Base-by-base conservation (phyloP, 37 sponge, comb jelly and placozoan genomes). In the Oscarella lobularis region DNA sequence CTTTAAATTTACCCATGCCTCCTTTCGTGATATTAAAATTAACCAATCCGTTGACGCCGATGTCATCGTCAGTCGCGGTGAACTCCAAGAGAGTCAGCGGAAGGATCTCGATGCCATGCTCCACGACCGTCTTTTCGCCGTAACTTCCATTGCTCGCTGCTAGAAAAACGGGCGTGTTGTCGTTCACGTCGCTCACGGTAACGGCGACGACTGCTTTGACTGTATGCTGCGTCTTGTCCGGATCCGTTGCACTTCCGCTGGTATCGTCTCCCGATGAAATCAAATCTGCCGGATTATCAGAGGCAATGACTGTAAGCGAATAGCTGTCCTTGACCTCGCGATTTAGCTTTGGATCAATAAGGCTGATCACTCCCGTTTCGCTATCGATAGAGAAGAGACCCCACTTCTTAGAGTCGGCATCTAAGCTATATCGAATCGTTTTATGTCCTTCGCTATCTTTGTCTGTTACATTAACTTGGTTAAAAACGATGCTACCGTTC, bases 131-230 rank as follows among this genome's bases (percentile, higher is more conserved):
- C 31, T 30, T 20, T 5, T 68, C 31, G 5, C 35, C 31, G 33
- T 68, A 68, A 4, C 29, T 14, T 29, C 71, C 71, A 5, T 14
- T 5, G 20, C 14, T 48, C 14, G 60, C 20, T 48, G 14, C 60
- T 48, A 48, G 14, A 14, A 68, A 68, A 5, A 34, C 31, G 6
- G 71, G 71, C 29, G 71, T 5, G 31, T 68, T 68, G 71, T 68
- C 71, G 31, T 68, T 68, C 35, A 68, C 31, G 31, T 68, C 71
- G 71, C 35, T 68, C 20, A 48, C 60, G 14, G 60, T 48, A 20
- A 48, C 20, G 20, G 60, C 60, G 20, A 48, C 60, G 9, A 20
- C 20, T 20, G 60, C 60, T 27, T 20, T 20, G 60, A 48, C 60
- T 48, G 9, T 20, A 20, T 48, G 9, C 60, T 48, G 9, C 60